These are phyloP conservation scores for Neogobius melanostomus DNA, from an alignment of 2,113 vertebrate genomes.

Conservation along the genomic window DNA sequence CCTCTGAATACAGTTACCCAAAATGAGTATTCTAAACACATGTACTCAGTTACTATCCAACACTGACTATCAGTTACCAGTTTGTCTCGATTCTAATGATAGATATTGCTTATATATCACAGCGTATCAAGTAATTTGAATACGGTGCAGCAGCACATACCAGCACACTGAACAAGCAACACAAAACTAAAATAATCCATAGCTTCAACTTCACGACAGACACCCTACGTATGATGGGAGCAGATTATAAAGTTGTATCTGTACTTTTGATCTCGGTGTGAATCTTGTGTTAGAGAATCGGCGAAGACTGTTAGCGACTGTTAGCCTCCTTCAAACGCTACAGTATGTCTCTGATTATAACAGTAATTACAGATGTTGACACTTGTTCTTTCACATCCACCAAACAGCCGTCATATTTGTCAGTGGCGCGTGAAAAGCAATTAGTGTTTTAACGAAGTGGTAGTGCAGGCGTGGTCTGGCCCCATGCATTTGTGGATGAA, in stretches of 20 bases:
- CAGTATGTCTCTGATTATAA: slow-evolving; percentile 22
- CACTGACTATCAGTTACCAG: too few relatives aligned
- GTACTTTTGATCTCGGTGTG: slow-evolving; percentile 23
- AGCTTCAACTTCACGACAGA: too few relatives aligned
- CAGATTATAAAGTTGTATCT: slow-evolving; percentile 16
- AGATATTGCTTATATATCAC: too few relatives aligned
- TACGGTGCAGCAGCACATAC: too few relatives aligned
- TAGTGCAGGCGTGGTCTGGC: slow-evolving; percentile 20
- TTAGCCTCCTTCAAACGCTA: slow-evolving; percentile 32
- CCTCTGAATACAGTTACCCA: too few relatives aligned
- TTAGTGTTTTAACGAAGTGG: slow-evolving; percentile 44
- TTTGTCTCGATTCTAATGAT: too few relatives aligned
- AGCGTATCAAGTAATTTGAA: too few relatives aligned
- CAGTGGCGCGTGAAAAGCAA: slow-evolving; percentile 50
- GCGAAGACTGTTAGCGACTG: slow-evolving; percentile 21
- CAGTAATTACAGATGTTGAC: slow-evolving; percentile 40
- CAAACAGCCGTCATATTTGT: slow-evolving; percentile 22
- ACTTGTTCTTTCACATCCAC: slow-evolving; percentile 35
- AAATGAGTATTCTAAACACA: too few relatives aligned
- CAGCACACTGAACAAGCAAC: too few relatives aligned
- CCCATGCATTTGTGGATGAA: slow-evolving; percentile 11
- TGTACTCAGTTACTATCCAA: too few relatives aligned
- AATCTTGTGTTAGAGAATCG: slow-evolving; percentile 16
- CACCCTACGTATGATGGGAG: background rate
- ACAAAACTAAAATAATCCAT: too few relatives aligned